Evolutionary conservation across 2,888 invertebrate species (phyloP), one percentile per base, ranked within the genome.

Genomic region (Carabus problematicus): DNA sequence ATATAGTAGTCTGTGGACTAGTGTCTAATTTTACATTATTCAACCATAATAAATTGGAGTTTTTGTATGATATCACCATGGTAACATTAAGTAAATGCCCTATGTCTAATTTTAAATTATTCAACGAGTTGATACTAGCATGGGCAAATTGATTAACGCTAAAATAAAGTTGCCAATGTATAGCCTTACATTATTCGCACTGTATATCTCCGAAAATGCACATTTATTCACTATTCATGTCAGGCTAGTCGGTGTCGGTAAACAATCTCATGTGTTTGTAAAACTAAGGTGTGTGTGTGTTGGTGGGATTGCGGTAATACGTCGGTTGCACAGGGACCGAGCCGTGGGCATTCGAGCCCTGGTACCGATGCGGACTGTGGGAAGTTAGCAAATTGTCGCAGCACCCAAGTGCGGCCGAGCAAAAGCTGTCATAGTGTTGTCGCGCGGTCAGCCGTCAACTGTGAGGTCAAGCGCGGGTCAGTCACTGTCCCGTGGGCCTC

Each of bases 401-500:
- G 52, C 52, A 3, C 52, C 16, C 18, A 9, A 11, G 19, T 16
- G 19, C 16, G 19, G 14, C 45, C 14, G 45, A 45, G 45, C 52
- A 52, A 52, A 52, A 52, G 52, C 52, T 52, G 52, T 52, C 52
- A 52, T 52, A 52, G n/a, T 16, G 52, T 11, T 19, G 14, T 52
- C 16, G 18, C 18, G 52, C 52, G 52, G 52, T 52, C 52, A 52
- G 52, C 16, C 52, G 29, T 29, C 29, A 29, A 29, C 29, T 29
- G 45, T 56, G n/a, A 29, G 56, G 56, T 55, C 55, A 55, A 55
- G 18, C 55, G 19, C 19, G 55, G 55, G 55, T 56, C 12, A 56
- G 29, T 9, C 56, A 29, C 56, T 9, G 56, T 18, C 56, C 39
- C 29, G 9, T 29, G 29, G 56, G 39, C 18, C n/a, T 18, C 45